Evolutionary conservation across 2,888 invertebrate species (phyloP).

Genomic region (Noctuana brunneofusca): DNA sequence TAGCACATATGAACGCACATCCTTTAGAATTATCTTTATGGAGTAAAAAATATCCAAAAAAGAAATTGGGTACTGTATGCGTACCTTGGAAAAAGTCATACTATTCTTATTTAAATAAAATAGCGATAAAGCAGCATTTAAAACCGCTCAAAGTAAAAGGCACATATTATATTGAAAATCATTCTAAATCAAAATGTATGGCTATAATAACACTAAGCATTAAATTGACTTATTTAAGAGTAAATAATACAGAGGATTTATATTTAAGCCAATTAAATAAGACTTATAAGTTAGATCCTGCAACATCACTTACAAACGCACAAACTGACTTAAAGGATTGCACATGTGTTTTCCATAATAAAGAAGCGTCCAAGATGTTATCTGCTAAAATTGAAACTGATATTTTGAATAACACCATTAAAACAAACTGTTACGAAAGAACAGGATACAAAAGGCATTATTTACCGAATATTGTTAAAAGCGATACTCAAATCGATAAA

Average conservation of each 20-base stretch:
- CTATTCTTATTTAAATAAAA: slow-evolving; percentile 54
- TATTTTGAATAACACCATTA: neutral
- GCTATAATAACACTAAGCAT: slow-evolving; percentile 56
- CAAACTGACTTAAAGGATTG: neutral
- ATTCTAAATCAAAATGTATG: slow-evolving; percentile 57
- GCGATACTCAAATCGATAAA: slow-evolving; percentile 37
- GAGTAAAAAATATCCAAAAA: slow-evolving; percentile 46
- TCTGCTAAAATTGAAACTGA: neutral
- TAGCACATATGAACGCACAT: slow-evolving; percentile 56
- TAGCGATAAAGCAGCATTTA: slow-evolving; percentile 40
- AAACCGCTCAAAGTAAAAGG: slow-evolving; percentile 46
- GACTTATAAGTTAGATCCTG: neutral
- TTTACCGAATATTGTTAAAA: slow-evolving; percentile 46
- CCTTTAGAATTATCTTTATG: slow-evolving; percentile 62
- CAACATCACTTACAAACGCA: neutral
- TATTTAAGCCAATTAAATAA: neutral
- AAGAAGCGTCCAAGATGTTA: neutral
- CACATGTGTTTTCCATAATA: neutral
- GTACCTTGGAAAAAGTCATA: slow-evolving; percentile 60
- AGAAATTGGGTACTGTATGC: slow-evolving; percentile 53
- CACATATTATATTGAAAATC: slow-evolving; percentile 57
- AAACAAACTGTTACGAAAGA: neutral
- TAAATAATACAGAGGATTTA: neutral
- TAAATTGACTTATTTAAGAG: slow-evolving; percentile 46
- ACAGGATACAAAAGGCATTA: neutral